A percentile compares a stretch with the other conserved stretches of the same genome.
Conservation (phyloP, 2,113 vertebrate genomes). For the Notiomystis cincta region DNA sequence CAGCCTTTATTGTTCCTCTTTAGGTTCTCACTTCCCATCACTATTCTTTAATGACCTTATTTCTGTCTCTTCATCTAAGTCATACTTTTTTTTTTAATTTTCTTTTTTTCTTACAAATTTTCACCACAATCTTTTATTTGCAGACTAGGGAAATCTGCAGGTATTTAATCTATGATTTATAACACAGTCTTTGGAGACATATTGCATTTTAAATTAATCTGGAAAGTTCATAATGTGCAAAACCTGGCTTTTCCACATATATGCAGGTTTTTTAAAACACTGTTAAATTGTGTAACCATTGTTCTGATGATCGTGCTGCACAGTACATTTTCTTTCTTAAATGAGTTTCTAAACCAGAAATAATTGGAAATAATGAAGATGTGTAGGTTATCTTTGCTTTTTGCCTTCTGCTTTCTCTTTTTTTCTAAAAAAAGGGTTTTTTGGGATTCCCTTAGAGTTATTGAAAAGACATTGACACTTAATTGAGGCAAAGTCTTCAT, state of each 20-base stretch:
- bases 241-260: background rate
- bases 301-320: background rate
- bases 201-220: background rate
- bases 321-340: background rate
- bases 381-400: background rate
- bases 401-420: background rate
- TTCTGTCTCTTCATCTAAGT: background rate
- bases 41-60: background rate
- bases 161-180: background rate
- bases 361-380: background rate
- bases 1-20: background rate
- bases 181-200: background rate
- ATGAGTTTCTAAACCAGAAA: background rate
- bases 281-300: background rate
- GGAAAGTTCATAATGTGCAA: background rate
- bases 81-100: background rate
- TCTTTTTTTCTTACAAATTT: background rate
- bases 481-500: background rate
- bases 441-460: background rate
- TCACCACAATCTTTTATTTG: background rate
- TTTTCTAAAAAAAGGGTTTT: rapidly evolving
- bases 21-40: background rate
- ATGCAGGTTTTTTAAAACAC: background rate
- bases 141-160: background rate
- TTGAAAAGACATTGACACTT: background rate